Percentiles rank a stretch among this genome's conserved stretches.
phyloP scores from a whole-genome alignment of 2,113 vertebrate species.

The Oncorhynchus nerka region DNA sequence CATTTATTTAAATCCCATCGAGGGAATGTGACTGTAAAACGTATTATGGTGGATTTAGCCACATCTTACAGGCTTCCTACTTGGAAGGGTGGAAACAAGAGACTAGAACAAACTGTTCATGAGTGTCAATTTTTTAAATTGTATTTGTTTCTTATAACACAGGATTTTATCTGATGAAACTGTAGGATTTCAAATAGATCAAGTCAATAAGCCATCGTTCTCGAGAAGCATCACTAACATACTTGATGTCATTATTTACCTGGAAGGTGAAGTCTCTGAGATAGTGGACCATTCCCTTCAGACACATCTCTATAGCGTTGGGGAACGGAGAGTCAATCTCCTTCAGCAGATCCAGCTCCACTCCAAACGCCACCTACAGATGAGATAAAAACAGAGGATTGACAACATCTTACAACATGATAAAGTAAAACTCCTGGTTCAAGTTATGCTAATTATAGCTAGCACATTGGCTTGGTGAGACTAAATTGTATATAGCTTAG shows the following conservation, averaged over 20 bases:
- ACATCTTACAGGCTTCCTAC: conserved; percentile 39
- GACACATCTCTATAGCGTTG: conserved; percentile 70
- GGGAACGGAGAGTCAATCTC: conserved; percentile 72
- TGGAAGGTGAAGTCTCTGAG: conserved; percentile 56
- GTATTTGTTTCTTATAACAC: background rate
- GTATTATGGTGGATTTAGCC: conserved; percentile 31
- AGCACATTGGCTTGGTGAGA: too few species aligned
- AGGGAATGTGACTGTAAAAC: conserved; percentile 11
- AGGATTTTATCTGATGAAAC: too few species aligned
- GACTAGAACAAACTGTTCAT: background rate
- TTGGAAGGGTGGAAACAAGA: background rate
- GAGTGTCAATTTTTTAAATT: conserved; percentile 36
- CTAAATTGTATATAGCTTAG: too few species aligned
- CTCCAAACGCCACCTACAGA: conserved; percentile 82
- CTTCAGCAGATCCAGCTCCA: conserved; percentile 78
- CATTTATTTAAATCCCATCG: background rate
- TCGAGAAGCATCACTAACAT: conserved; percentile 2
- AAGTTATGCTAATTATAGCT: background rate
- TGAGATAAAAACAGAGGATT: background rate
- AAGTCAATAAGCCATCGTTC: too few species aligned
- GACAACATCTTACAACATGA: background rate
- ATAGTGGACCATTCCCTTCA: conserved; percentile 74
- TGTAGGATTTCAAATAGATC: too few species aligned
- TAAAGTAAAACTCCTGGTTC: background rate
- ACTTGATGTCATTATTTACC: conserved; percentile 51